These are phyloP conservation scores for Cryptotis parvus DNA, from an alignment of 2,113 vertebrate genomes.

Conservation along the genomic window DNA sequence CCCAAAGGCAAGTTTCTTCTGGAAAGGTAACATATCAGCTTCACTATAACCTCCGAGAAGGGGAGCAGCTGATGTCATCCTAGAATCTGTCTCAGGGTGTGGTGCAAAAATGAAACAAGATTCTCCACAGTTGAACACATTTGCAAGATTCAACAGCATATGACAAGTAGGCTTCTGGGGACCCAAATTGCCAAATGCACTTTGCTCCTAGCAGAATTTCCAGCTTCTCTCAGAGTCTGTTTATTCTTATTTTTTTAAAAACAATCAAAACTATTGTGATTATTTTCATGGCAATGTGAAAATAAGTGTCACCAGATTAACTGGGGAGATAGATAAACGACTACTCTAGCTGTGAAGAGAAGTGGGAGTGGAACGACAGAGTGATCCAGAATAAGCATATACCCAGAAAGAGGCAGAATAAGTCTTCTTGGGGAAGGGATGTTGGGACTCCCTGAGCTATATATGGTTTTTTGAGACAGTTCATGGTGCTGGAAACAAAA, in stretches of 20 bases:
- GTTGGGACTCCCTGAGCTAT: too few relatives aligned
- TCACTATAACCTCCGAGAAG: background rate
- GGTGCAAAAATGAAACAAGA: background rate
- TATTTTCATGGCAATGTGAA: background rate
- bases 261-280: background rate
- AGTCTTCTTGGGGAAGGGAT: too few relatives aligned
- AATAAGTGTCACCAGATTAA: background rate
- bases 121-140: background rate
- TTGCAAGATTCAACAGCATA: background rate
- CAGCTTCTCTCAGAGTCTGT: background rate
- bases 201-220: background rate
- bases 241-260: background rate
- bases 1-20: background rate
- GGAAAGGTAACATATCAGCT: background rate
- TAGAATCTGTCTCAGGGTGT: background rate
- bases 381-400: background rate
- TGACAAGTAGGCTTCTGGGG: background rate
- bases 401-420: background rate
- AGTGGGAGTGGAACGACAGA: background rate
- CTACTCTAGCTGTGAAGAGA: background rate
- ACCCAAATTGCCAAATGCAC: background rate
- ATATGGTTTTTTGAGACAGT: too few relatives aligned
- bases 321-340: background rate
- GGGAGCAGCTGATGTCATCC: background rate
- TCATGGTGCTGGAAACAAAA: too few relatives aligned